Evolutionary conservation across 1,140 invertebrate genomes (phyloP), one percentile per base, ranked within the genome.

Genomic region (Aphidius ervi): DNA sequence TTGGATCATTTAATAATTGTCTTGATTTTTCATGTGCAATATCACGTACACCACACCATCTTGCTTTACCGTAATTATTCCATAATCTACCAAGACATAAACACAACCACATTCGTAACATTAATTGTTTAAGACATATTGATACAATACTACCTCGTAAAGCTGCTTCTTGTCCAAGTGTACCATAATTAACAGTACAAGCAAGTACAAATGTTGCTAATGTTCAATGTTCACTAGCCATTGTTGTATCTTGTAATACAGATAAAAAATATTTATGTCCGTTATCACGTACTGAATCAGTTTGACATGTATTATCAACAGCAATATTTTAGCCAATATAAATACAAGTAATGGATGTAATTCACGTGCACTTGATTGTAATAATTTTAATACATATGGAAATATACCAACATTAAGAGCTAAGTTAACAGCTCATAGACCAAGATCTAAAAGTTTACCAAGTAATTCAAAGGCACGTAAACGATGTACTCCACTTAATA

Each of bases 311-410:
- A 77, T 88, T 89, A 79, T 99, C 97, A 9, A 99, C 94, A 59
- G 96, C 95, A 53, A 99, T 67, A 99, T 98, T 83, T 99, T 99
- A 6, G 97, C 95, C 97, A 97, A 99, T 65, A 99, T 98, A 73
- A 97, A 98, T 40, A 99, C 94, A 54, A 99, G 84, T 45, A 97
- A 82, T 8, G 95, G 92, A 42, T 95, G 82, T 58, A 99, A 81
- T 78, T 99, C 97, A 67, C 87, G 86, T 3, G 94, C 94, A 64
- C 90, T 93, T 67, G 94, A 95, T 81, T 98, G 96, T 49, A 98
- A 81, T 60, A 99, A 79, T 76, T 98, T 98, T 7, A 99, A 82
- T 63, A 99, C 95, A 80, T 99, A 99, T 5, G 97, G 97, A 78
- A 99, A 99, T 66, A 99, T 99, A 63, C 97, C 97, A 46, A 99